A percentile compares a stretch with the other conserved stretches of the same genome.
Evolutionary conservation across 2,113 vertebrate genomes (phyloP).

Genomic region (Garra rufa): DNA sequence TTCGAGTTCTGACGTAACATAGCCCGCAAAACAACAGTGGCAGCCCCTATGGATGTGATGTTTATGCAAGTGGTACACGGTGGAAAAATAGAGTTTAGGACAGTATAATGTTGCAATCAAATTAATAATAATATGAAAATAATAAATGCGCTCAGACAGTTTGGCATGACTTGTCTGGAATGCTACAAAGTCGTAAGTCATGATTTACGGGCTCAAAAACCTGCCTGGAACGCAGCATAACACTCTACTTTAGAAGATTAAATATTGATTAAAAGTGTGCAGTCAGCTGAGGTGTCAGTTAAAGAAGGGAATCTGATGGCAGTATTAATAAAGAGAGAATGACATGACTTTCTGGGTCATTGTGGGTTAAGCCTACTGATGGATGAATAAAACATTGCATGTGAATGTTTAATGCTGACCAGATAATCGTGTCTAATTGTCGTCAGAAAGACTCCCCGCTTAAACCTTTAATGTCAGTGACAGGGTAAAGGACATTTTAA

Average conservation of each 20-base stretch:
- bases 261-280: conserved; percentile 21
- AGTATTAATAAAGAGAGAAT: background rate
- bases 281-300: conserved; percentile 5
- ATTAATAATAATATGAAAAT: too few species aligned
- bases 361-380: conserved; percentile 33
- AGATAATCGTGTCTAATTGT: conserved; percentile 45
- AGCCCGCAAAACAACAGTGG: too few species aligned
- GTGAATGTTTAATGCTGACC: conserved; percentile 50
- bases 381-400: conserved; percentile 45
- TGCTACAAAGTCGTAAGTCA: too few species aligned
- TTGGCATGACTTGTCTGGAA: too few species aligned
- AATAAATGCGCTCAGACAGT: too few species aligned
- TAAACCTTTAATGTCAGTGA: conserved; percentile 28
- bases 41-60: too few species aligned
- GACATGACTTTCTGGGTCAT: background rate
- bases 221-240: too few species aligned
- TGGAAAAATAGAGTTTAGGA: too few species aligned
- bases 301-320: background rate
- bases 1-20: too few species aligned
- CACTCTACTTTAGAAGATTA: background rate
- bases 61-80: too few species aligned
- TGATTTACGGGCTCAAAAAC: too few species aligned
- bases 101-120: too few species aligned
- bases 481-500: conserved; percentile 20
- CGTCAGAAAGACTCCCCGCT: conserved; percentile 10